phyloP scores from a whole-genome alignment of 2,797 vertebrate genomes.

The Borostomias antarcticus region DNA sequence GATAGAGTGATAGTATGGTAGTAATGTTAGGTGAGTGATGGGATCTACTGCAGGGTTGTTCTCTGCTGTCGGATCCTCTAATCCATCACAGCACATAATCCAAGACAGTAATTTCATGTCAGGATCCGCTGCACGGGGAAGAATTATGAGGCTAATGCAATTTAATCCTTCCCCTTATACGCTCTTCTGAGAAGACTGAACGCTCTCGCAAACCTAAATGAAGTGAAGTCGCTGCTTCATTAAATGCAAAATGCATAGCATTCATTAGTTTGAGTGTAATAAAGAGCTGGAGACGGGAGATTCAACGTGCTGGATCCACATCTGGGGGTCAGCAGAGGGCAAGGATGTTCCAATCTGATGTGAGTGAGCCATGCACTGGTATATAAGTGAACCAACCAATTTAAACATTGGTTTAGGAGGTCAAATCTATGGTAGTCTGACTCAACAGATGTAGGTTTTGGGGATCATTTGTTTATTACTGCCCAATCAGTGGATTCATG shows the following conservation, averaged over 20 bases:
- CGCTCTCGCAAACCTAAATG: slow-evolving; percentile 51
- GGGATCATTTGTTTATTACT: too few relatives aligned
- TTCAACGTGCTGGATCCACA: slow-evolving; percentile 50
- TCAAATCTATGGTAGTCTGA: too few relatives aligned
- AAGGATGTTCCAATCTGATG: slow-evolving; percentile 16
- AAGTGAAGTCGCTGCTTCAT: slow-evolving; percentile 58
- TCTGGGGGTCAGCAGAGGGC: slow-evolving; percentile 33
- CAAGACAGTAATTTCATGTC: slow-evolving; percentile 56
- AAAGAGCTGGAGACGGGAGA: slow-evolving; percentile 33
- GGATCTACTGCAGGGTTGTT: background rate
- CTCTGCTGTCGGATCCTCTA: slow-evolving; percentile 10
- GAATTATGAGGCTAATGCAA: slow-evolving; percentile 69
- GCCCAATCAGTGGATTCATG: too few relatives aligned
- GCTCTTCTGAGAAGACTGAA: slow-evolving; percentile 54
- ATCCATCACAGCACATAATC: slow-evolving; percentile 40
- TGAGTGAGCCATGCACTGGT: background rate
- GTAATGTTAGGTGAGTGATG: background rate
- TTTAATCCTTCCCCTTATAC: slow-evolving; percentile 67
- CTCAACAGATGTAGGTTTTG: too few relatives aligned
- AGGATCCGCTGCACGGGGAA: slow-evolving; percentile 67
- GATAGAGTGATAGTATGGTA: too few relatives aligned
- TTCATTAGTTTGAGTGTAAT: slow-evolving; percentile 59
- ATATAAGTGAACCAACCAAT: too few relatives aligned
- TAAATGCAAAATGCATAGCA: slow-evolving; percentile 58
- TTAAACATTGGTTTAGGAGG: too few relatives aligned